phyloP scores from a whole-genome alignment of 1,140 invertebrate genomes.

The Drosophila tristis region DNA sequence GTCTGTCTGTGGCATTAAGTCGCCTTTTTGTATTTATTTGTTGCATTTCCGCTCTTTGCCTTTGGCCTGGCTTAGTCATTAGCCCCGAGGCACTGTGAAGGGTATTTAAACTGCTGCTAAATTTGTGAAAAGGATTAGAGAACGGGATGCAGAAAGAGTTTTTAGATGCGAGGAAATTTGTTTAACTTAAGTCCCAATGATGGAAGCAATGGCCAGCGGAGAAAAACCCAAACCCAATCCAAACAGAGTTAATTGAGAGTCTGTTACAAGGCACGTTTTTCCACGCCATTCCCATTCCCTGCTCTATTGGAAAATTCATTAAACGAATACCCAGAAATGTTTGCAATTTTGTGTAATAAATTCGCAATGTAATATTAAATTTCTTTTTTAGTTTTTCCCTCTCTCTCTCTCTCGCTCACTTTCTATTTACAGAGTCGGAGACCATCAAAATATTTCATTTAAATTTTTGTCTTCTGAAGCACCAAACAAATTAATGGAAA shows the following conservation, averaged over 20 bases:
- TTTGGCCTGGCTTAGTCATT: constrained; percentile 64
- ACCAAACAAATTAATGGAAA: constrained; percentile 64
- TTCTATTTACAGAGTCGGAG: constrained; percentile 35
- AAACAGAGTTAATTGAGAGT: constrained; percentile 32
- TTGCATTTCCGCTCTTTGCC: constrained; percentile 68
- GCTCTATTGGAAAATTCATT: constrained; percentile 8
- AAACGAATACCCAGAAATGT: constrained; percentile 8
- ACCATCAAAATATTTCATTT: constrained; percentile 69
- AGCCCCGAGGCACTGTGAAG: constrained; percentile 50
- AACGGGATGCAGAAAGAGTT: constrained; percentile 2
- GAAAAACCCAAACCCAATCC: background rate
- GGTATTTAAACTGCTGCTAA: constrained; percentile 57
- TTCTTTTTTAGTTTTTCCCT: constrained; percentile 20
- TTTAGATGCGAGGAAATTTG: constrained; percentile 14
- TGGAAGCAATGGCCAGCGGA: constrained; percentile 12
- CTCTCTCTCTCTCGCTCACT: background rate
- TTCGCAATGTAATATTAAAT: constrained; percentile 45
- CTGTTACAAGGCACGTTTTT: constrained; percentile 1
- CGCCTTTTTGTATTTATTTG: constrained; percentile 71
- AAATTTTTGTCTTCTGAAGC: constrained; percentile 56
- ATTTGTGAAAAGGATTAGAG: constrained; percentile 44
- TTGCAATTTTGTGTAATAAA: constrained; percentile 27
- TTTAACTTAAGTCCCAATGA: constrained; percentile 12
- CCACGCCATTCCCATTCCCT: background rate
- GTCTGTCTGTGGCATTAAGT: constrained; percentile 45